Evolutionary conservation across 2,797 vertebrate genomes (phyloP), one percentile per base, ranked within the genome.

Genomic region (Coendou prehensilis): DNA sequence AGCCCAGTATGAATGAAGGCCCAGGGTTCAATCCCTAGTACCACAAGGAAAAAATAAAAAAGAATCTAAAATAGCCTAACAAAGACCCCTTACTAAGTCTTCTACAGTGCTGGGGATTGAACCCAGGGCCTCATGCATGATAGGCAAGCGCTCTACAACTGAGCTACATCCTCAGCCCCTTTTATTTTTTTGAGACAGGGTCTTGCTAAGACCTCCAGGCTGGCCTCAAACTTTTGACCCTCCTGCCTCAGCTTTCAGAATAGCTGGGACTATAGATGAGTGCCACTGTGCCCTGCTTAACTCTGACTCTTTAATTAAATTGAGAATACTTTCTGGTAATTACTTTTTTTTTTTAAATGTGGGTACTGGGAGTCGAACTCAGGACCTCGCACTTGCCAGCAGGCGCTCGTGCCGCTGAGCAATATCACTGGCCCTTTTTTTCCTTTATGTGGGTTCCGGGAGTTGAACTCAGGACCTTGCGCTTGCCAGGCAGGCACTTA

Each of bases 321-420:
- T 86, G 89, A 95, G 50, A 97, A 82, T 76, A 86, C 41, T 91
- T 95, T 95, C 80, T 89, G 69, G 9, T 92, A 93, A 97, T 63
- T 73, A 54, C 71, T 93, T 97, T 89, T 54, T 41, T 41, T 41
- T 41, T 41, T 41, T 41, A 41, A 41, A 41, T 41, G 37, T 41
- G 37, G 37, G 37, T 41, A 41, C 37, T 41, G 37, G 37, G 37
- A 41, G 37, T 41, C 37, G 37, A 41, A 41, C 37, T 41, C 37
- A 41, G 37, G 37, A 41, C 37, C 37, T 41, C 37, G 37, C 37
- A 41, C 37, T 41, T 41, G 37, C 37, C 37, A 41, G 37, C 37
- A 41, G 37, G 37, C 37, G 37, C 37, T 41, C 37, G 37, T 41
- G 37, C 37, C 37, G 37, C 37, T 41, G 37, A 41, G 37, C 37